Evolutionary conservation across 2,113 vertebrate species (phyloP).

Genomic region (Dolichallabes microphthalmus): DNA sequence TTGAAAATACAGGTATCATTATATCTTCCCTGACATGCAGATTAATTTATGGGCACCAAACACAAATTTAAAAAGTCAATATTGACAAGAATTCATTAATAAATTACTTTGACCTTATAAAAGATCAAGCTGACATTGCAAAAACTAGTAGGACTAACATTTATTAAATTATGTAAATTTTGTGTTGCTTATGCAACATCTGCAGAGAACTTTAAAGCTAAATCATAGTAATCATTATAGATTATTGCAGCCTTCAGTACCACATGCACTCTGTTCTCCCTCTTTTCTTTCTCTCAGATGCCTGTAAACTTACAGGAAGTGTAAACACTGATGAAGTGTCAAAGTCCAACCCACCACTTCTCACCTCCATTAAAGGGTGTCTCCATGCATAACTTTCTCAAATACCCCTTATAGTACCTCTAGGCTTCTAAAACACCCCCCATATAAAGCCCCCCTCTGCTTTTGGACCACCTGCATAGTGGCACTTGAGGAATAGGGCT

Average conservation of each 20-base stretch:
- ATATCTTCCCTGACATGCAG: neutral
- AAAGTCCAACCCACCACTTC: constrained; percentile 76
- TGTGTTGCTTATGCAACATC: neutral
- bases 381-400: constrained; percentile 52
- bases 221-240: neutral
- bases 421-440: constrained; percentile 39
- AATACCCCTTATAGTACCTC: constrained; percentile 46
- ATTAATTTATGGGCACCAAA: neutral
- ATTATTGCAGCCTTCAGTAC: neutral
- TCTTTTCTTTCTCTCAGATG: constrained; percentile 48
- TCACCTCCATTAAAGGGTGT: constrained; percentile 76
- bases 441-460: constrained; percentile 40
- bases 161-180: neutral
- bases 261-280: constrained; percentile 2
- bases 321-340: constrained; percentile 77
- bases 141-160: neutral
- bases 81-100: neutral
- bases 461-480: constrained; percentile 51
- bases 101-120: neutral
- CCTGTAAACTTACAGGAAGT: constrained; percentile 72
- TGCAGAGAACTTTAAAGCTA: neutral
- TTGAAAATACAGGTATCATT: neutral
- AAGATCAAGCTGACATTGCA: neutral
- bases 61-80: neutral
- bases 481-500: constrained; percentile 29